Base-by-base conservation (phyloP, 2,113 vertebrate species). In the Myotis lucifugus region DNA sequence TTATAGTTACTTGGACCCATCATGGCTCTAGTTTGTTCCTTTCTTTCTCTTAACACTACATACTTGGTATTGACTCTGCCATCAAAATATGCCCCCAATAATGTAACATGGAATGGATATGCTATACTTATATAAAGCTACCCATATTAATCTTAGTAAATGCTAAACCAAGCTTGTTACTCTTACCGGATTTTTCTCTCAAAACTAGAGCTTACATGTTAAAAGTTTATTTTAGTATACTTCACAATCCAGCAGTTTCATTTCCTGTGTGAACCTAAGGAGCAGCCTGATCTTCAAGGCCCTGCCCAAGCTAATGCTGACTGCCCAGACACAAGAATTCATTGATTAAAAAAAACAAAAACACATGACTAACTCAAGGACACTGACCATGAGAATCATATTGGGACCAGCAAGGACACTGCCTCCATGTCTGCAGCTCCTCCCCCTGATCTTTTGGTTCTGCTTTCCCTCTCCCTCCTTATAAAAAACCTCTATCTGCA, bases 1-100 rank as follows among this genome's bases (percentile, higher is more conserved):
- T 48, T 84, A 46, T 10, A n/a, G 50, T 27, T 92, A n/a, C 8
- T 74, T 15, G 21, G 21, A 52, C 5, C 34, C 64, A 37, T 12
- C 19, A 85, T 2, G 14, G 21, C 6, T 54, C 29, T 2, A 66
- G 2, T 66, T 85, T 32, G 11, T 8, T 42, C 48, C 4, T 72
- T 90, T 76, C 77, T 85, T 94, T 88, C 66, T 79, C 19, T 90
- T 91, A 86, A 70, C 40, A 25, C 52, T 64, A 82, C 3, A 46
- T 19, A 27, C 8, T 34, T 21, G 42, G 3, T 72, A 10, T 46
- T 88, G 52, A 90, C 8, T 88, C 46, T 23, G 34, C 27, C 13
- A 74, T 74, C 54, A 78, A 94, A 94, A 46, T 54, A 86, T 6
- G 18, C 0, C 1, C 17, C 25, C 66, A 67, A 67, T 67, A 6